phyloP scores from a whole-genome alignment of 2,797 vertebrate genomes.

The Scyliorhinus canicula region DNA sequence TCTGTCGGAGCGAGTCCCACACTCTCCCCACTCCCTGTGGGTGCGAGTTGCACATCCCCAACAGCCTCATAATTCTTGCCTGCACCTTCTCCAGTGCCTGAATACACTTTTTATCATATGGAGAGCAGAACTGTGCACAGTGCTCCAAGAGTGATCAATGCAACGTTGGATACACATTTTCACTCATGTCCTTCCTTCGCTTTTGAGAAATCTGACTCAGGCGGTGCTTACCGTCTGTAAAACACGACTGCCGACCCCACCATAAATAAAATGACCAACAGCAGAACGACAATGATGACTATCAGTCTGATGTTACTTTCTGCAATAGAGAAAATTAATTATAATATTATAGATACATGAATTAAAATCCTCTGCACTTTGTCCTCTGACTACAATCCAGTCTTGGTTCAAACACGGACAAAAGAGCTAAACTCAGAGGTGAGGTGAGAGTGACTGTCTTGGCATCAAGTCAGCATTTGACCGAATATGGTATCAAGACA shows the following conservation, averaged over 20 bases:
- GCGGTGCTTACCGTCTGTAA: neutral
- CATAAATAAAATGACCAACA: neutral
- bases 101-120: neutral
- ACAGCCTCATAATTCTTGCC: too few relatives aligned
- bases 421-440: neutral
- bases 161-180: neutral
- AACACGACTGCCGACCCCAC: neutral
- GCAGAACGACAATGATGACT: neutral
- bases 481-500: too few relatives aligned
- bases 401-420: neutral
- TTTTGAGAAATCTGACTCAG: neutral
- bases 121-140: neutral
- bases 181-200: fast-evolving
- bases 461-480: neutral
- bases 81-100: too few relatives aligned
- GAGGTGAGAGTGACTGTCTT: neutral
- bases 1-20: too few relatives aligned
- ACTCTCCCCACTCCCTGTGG: too few relatives aligned
- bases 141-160: neutral
- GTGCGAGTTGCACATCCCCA: too few relatives aligned
- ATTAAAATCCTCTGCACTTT: neutral
- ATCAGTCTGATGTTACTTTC: neutral
- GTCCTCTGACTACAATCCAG: neutral
- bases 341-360: neutral
- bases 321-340: neutral